Evolutionary conservation across 2,113 vertebrate genomes (phyloP).

Genomic region (Dasyprocta punctata): DNA sequence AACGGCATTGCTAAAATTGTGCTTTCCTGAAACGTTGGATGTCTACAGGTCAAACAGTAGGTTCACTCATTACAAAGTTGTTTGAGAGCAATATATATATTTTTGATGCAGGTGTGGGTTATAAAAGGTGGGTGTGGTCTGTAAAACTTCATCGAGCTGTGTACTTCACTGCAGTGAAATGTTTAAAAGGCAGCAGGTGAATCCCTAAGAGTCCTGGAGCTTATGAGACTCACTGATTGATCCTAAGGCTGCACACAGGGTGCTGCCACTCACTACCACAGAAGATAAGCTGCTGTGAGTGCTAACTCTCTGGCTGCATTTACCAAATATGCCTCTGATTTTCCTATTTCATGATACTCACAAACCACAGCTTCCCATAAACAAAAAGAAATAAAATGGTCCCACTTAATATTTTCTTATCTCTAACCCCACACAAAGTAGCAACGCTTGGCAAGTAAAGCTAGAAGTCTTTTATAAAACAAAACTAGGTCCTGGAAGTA

Average conservation of each 20-base stretch:
- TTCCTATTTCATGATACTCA: not conserved
- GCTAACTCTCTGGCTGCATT: not conserved
- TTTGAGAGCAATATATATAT: not conserved
- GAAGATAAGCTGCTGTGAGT: not conserved
- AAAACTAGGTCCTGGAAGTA: not conserved
- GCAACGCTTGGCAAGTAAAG: not conserved
- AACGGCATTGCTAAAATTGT: not conserved
- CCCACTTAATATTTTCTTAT: not conserved
- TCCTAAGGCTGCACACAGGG: too few species aligned
- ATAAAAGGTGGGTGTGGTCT: not conserved
- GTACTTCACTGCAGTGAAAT: not conserved
- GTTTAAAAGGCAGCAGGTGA: not conserved
- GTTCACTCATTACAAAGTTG: not conserved
- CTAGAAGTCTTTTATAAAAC: not conserved
- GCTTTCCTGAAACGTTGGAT: not conserved
- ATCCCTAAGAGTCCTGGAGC: not conserved
- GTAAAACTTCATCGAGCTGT: not conserved
- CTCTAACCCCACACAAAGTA: not conserved
- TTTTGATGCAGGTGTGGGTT: not conserved
- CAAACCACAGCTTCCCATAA: constrained; percentile 10
- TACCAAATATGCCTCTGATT: not conserved
- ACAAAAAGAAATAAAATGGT: not conserved
- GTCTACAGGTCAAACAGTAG: not conserved
- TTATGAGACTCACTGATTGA: not conserved
- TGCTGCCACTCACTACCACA: not conserved